These are phyloP conservation scores for Cochlearius cochlearius DNA, from an alignment of 2,113 vertebrate genomes.

Conservation along the genomic window DNA sequence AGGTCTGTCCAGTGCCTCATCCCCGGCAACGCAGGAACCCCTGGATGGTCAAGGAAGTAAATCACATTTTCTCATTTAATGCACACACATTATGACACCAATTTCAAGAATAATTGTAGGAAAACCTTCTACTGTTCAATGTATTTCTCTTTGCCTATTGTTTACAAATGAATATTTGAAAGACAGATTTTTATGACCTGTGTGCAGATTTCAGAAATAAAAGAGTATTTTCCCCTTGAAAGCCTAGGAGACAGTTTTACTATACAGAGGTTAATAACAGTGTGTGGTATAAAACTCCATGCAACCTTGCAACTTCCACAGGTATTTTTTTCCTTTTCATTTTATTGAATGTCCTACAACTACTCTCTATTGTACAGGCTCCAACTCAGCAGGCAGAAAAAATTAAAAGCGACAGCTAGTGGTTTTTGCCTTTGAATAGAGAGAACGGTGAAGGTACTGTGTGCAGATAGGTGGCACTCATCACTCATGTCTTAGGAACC, in stretches of 20 bases:
- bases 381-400: neutral
- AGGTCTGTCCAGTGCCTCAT: neutral
- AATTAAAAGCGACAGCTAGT: neutral
- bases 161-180: neutral
- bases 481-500: neutral
- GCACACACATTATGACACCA: neutral
- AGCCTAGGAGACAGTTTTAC: neutral
- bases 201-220: neutral
- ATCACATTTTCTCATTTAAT: neutral
- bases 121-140: neutral
- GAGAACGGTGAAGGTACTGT: neutral
- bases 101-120: neutral
- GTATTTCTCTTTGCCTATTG: neutral
- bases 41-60: neutral
- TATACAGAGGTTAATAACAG: neutral
- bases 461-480: neutral
- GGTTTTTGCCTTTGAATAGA: neutral
- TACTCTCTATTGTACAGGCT: neutral
- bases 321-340: neutral
- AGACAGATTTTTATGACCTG: neutral
- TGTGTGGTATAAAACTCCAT: neutral
- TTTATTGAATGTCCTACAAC: neutral
- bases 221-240: neutral
- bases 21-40: neutral
- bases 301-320: neutral